Base-by-base conservation (phyloP, 2,797 vertebrate species). In the Micromesistius poutassou region DNA sequence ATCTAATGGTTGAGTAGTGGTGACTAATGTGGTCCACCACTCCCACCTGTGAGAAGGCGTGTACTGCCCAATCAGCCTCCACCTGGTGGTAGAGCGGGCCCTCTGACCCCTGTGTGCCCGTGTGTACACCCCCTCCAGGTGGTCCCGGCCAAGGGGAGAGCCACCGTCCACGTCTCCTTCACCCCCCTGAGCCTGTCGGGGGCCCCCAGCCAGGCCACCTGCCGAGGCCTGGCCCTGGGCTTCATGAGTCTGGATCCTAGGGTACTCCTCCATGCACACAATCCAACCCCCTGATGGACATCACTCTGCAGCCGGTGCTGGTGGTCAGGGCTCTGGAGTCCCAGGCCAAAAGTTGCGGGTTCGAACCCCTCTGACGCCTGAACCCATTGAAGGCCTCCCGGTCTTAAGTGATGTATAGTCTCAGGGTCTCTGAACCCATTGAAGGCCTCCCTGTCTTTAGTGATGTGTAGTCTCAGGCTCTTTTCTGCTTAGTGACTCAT, bases 181-280 rank as follows among this genome's bases (percentile, higher is more conserved):
- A 96, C 94, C 1, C 97, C 97, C 0, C 10, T 79, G 14, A 88
- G 93, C 72, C 93, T 97, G 0, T 92, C 94, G 0, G 86, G 84
- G 7, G 25, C 86, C 0, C 71, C 35, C 36, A 30, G 77, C 68
- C 91, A 95, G 82, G 86, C 86, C 79, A 89, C 76, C 3, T 97
- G 94, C 77, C 76, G 88, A 0, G 95, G 94, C 4, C 91, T 94
- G 0, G 88, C 93, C 35, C 86, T 96, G 62, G 98, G 96, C 74
- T 98, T 95, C 90, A 92, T 99, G 93, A 97, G 94, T 86, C 85
- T 99, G 30, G 95, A 98, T 36, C 79, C 84, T 0, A 76, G 95
- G 96, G 97, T 98, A 91, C 22, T 71, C 9, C 22, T 22, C 42
- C 8, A 30, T 71, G 28, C 30, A 62, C 55, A 62, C 22, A 25